Evolutionary conservation across 2,113 vertebrate species (phyloP), one percentile per base, ranked within the genome.

Genomic region (Axis porcinus): DNA sequence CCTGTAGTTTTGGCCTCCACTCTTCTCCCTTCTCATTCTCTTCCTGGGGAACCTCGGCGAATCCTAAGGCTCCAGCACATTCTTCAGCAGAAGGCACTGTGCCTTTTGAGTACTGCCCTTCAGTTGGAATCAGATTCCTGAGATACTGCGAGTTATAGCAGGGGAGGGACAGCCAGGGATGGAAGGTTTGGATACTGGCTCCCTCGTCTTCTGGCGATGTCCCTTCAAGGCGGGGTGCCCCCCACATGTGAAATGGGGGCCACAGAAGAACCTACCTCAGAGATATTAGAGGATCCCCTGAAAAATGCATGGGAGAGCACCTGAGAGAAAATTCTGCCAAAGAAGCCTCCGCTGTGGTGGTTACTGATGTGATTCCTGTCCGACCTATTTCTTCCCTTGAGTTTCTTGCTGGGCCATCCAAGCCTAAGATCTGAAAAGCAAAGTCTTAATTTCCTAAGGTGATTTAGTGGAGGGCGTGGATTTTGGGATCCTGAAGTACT

Each of bases 171-270:
- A 10, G 23, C 6, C 40, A 7, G 9, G 23, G 14, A 7, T 15
- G 7, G 7, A 19, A 60, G 27, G 33, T 23, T 40, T 28, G n/a
- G 9, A 21, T 30, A 4, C 1, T 3, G 21, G 8, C 21, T 52
- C 23, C 4, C 1, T 54, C 14, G 0, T 45, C 45, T 28, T 3
- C 16, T n/a, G 30, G n/a, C 0, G 0, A 6, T 36, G 30, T 55
- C n/a, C 11, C 30, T 54, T 27, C 50, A 33, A 50, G 36, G 9
- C 2, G 40, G 14, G 14, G 47, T 5, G 1, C 30, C 43, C 8
- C 9, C 52, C 62, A 19, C 2, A 4, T 27, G 2, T 7, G 54
- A 89, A 74, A 54, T 30, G 19, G 2, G 8, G 25, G 19, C 50
- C 55, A n/a, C 19, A 28, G 54, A 54, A 17, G 9, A 78, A 13